Base-by-base conservation (phyloP, 2,888 invertebrate species). In the Philopedon plagiatum region DNA sequence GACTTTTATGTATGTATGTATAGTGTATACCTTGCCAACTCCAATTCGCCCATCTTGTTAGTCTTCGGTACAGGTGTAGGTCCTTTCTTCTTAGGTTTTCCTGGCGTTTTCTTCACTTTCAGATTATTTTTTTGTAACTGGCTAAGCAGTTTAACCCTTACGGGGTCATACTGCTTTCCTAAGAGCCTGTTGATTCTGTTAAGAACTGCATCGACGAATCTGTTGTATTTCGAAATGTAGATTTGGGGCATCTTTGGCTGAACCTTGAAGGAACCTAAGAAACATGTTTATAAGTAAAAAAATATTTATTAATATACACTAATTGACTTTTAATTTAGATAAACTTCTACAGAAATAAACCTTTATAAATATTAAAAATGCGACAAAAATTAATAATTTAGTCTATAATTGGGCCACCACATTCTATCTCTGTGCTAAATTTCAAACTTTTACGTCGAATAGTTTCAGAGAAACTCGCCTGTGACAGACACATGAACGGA, bases 121-220 rank as follows among this genome's bases (percentile, higher is more conserved):
- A 58, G n/a, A 80, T 90, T 91, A 75, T 85, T 87, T 8, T 86
- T 87, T 19, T 88, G 85, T 9, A 87, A 88, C 0, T 88, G 88
- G 54, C 83, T 83, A 75, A 90, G 89, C 32, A 93, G 85, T 80
- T 91, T 91, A 0, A 95, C 95, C 76, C 92, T 92, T 68, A 95
- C 95, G 0, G 95, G 95, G 83, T 95, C 95, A 85, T 94, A 95
- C 58, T 93, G 93, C 75, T 90, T 89, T 57, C 92, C 89, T 76
- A 95, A 86, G 71, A 95, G 93, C 78, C 91, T 91, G 86, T 95
- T 95, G 86, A 95, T 94, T 79, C 94, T 90, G 68, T 91, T 91
- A 75, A 95, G 88, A 77, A 95, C 93, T 79, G 91, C 93, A 86
- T 95, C 95, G 67, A 94, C 92, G 84, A 94, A 95, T 77, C 92